Evolutionary conservation across 2,797 vertebrate genomes (phyloP), one percentile per base, ranked within the genome.

Genomic region (Moxostoma hubbsi): DNA sequence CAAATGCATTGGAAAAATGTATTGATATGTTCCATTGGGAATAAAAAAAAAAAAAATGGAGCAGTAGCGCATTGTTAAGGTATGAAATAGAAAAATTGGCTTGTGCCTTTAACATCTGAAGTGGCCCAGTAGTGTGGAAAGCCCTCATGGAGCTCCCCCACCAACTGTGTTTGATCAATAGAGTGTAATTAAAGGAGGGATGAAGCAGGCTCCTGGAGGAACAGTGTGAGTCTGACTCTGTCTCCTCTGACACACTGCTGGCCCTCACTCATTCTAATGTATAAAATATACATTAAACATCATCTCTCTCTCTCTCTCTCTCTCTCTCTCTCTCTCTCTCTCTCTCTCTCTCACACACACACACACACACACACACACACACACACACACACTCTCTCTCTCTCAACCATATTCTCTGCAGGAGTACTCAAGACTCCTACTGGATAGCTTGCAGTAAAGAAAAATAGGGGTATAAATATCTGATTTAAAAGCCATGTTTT

Each of bases 21-120:
- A 96, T 94, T 92, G 85, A 96, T 94, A 85, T 80, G 63, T 90
- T 88, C 85, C 86, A 90, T 94, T 94, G 93, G 81, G 94, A 92
- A 94, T 94, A 2, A 0, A 24, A 24, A 88, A 89, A 24, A 88
- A 89, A 92, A 24, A 87, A 92, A 89, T 54, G 24, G 51, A n/a
- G 61, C n/a, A 9, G 68, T 10, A 10, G 49, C 6, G n/a, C 7
- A 57, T 59, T 54, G 10, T 71, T 67, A 45, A 6, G 16, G 71
- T 79, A 86, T 88, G 47, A 16, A 79, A 81, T 81, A 86, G 74
- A 83, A 86, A 81, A 89, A 88, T 83, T 46, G 84, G 86, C 90
- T 87, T 81, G 86, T 88, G 82, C 77, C 81, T 82, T 79, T 86
- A 76, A 6, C 53, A 75, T 80, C 82, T 87, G 79, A 81, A 84